phyloP scores from a whole-genome alignment of 2,888 invertebrate species.

The Leucophenga montana region DNA sequence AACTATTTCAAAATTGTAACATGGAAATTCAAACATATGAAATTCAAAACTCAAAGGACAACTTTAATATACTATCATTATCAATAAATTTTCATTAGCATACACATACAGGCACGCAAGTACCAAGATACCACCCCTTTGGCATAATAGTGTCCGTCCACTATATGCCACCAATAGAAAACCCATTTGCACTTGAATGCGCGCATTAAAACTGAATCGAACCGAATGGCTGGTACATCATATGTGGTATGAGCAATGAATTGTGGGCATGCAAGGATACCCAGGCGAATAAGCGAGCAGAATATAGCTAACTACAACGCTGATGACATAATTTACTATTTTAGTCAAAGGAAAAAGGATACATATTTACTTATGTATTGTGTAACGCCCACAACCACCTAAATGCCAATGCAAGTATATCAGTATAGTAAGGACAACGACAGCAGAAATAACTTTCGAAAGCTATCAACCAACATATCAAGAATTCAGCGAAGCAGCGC shows the following conservation, averaged over 20 bases:
- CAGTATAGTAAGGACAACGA: neutral
- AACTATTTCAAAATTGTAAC: neutral
- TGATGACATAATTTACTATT: slow-evolving; percentile 66
- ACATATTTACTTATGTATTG: slow-evolving; percentile 24
- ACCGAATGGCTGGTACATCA: too few relatives aligned
- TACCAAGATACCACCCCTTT: neutral
- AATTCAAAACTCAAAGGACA: slow-evolving; percentile 55
- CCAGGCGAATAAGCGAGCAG: slow-evolving; percentile 32
- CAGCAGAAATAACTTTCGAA: neutral
- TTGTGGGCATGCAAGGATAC: neutral
- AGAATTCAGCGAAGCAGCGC: slow-evolving; percentile 8
- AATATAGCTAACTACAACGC: slow-evolving; percentile 31
- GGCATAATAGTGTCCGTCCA: slow-evolving; percentile 23
- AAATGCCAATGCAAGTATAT: neutral
- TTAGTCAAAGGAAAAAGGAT: slow-evolving; percentile 58
- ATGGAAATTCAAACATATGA: slow-evolving; percentile 33
- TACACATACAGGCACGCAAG: slow-evolving; percentile 49
- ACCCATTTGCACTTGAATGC: slow-evolving; percentile 9
- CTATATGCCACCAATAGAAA: neutral
- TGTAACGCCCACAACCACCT: neutral
- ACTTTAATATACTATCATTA: slow-evolving; percentile 53
- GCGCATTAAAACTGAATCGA: neutral
- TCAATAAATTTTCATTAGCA: slow-evolving; percentile 72
- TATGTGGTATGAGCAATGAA: too few relatives aligned
- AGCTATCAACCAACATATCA: neutral